A percentile compares a stretch with the other conserved stretches of the same genome.
Evolutionary conservation across 2,113 vertebrate genomes (phyloP).

Genomic region (Hepsetus odoe): DNA sequence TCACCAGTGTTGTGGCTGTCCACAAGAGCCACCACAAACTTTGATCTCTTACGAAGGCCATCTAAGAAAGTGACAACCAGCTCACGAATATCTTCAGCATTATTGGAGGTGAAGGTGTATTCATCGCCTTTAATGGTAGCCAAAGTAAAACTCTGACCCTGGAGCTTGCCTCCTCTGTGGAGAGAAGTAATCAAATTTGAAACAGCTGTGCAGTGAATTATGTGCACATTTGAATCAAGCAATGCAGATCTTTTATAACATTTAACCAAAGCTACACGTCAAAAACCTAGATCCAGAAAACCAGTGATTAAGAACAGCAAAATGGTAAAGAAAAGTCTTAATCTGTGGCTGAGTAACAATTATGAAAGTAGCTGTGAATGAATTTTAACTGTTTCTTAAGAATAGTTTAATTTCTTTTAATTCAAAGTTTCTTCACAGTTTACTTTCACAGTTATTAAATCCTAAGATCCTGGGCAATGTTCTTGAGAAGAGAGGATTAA

Average conservation of each 20-base stretch:
- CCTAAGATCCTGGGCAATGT: neutral
- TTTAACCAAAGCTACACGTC: too few relatives aligned
- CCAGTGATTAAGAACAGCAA: too few relatives aligned
- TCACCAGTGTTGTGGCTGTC: constrained; percentile 91
- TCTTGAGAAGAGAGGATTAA: neutral
- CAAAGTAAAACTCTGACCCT: constrained; percentile 92
- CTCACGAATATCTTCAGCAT: constrained; percentile 93
- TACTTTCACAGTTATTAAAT: neutral
- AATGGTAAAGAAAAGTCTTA: too few relatives aligned
- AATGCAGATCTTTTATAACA: too few relatives aligned
- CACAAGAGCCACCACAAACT: constrained; percentile 91
- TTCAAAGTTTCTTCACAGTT: too few relatives aligned
- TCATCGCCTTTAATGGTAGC: constrained; percentile 96
- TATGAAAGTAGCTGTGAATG: too few relatives aligned
- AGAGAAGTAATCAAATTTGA: neutral
- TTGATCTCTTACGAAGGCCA: constrained; percentile 92
- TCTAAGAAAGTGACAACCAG: constrained; percentile 95
- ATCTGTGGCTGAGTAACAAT: too few relatives aligned
- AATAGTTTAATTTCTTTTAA: too few relatives aligned
- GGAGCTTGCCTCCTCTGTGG: constrained; percentile 88
- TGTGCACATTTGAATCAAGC: too few relatives aligned
- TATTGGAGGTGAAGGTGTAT: constrained; percentile 97
- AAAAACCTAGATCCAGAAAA: too few relatives aligned
- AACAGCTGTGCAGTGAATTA: neutral
- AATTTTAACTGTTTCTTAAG: too few relatives aligned